Base-by-base conservation (phyloP, 2,888 invertebrate species). In the Perizoma flavofasciatum region DNA sequence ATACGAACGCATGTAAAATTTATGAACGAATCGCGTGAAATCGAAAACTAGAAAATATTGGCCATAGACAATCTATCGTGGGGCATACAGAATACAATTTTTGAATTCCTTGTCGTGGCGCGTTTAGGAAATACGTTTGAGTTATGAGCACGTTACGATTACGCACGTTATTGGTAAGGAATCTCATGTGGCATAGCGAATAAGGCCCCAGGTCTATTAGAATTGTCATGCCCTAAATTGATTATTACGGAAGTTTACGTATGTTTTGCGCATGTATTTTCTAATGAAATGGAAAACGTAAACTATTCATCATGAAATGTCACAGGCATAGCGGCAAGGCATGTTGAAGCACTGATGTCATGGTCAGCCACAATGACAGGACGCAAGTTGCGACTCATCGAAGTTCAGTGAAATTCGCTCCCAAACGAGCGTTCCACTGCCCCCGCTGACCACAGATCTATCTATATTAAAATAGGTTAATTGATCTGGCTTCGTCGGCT, bases 281-380 rank as follows among this genome's bases (percentile, higher is more conserved):
- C 72, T 69, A 71, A 74, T 74, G 71, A 78, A 78, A 80, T 77
- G 69, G 74, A 75, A 77, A 75, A 70, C 69, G 74, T 72, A 59
- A 68, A 74, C 64, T 57, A 83, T 86, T 73, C 75, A 83, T 82
- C 82, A 81, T 75, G 72, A 73, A 75, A 75, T 82, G 81, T 81
- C 79, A 74, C 71, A 73, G 65, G 67, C 60, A 70, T 75, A 79
- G 78, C 80, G 75, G 76, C 76, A 73, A 74, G 74, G 71, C 71
- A 72, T 77, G 65, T 70, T 56, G 65, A 65, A 66, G 66, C 63
- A 65, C 73, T 73, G 84, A 78, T 87, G 88, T 88, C 88, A 89
- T 78, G 88, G 88, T 85, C 89, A 60, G 57, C 53, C 59, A 69
- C 65, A 67, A 66, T 60, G 69, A 62, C 59, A 65, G 67, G 66